phyloP scores from a whole-genome alignment of 1,140 invertebrate genomes.

The Formica selysi region DNA sequence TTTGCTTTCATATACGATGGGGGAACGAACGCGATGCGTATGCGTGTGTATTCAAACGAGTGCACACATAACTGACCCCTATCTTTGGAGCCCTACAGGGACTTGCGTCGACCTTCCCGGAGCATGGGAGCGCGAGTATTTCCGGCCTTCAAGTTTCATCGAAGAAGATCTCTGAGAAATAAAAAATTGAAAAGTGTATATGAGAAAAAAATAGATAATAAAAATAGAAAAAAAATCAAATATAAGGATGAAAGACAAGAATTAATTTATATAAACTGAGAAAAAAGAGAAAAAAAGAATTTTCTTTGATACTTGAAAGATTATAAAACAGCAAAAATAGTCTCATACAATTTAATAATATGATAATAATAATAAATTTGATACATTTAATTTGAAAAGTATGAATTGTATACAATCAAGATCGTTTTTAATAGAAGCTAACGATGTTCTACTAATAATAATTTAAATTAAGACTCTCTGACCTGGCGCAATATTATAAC shows the following conservation, averaged over 20 bases:
- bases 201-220: not conserved
- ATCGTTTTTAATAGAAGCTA: not conserved
- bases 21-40: conserved; percentile 51
- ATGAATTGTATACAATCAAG: not conserved
- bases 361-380: not conserved
- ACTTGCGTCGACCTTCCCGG: conserved; percentile 21
- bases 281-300: not conserved
- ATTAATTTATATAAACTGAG: not conserved
- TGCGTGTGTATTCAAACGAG: not conserved
- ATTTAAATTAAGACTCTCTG: not conserved
- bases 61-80: conserved; percentile 47
- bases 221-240: not conserved
- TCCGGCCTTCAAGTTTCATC: conserved; percentile 18
- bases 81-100: conserved; percentile 24
- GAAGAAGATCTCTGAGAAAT: not conserved
- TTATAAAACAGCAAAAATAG: not conserved
- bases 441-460: conserved; percentile 1
- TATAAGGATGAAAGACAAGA: not conserved
- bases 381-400: not conserved
- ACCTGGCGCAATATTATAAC: not conserved
- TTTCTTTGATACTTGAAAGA: not conserved
- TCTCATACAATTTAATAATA: not conserved
- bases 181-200: not conserved
- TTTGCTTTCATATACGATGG: conserved; percentile 67
- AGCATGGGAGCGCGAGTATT: not conserved